Evolutionary conservation across 2,888 invertebrate genomes (phyloP).

Genomic region (Myopa tessellatipennis): DNA sequence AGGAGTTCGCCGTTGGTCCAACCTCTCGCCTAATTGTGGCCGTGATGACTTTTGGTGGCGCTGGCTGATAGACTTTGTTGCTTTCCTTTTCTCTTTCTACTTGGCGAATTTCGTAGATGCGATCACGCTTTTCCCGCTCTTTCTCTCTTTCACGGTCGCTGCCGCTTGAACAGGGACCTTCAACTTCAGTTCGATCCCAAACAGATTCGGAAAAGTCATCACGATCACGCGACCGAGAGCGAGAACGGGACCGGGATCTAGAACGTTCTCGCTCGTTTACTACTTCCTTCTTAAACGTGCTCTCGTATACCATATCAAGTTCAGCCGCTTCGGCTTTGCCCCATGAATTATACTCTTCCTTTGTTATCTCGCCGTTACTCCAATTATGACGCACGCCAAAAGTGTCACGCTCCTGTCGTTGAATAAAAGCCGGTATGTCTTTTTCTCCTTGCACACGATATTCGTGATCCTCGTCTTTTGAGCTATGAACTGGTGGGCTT

Average conservation of each 20-base stretch:
- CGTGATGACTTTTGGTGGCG: constrained; percentile 61
- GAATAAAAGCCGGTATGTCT: constrained; percentile 72
- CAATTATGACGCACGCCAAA: constrained; percentile 78
- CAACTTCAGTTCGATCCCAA: constrained; percentile 68
- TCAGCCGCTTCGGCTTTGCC: constrained; percentile 68
- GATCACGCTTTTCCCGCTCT: constrained; percentile 67
- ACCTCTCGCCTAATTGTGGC: constrained; percentile 52
- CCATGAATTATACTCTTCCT: constrained; percentile 66
- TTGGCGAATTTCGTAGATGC: constrained; percentile 67
- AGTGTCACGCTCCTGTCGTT: constrained; percentile 78
- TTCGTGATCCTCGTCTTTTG: constrained; percentile 51
- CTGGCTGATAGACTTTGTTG: constrained; percentile 68
- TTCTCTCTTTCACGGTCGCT: constrained; percentile 68
- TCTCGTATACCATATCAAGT: constrained; percentile 66
- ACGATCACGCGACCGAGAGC: constrained; percentile 65
- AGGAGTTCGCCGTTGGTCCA: constrained; percentile 15
- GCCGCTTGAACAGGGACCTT: constrained; percentile 67
- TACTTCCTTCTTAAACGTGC: constrained; percentile 63
- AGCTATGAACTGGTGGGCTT: constrained; percentile 69
- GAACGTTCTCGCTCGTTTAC: constrained; percentile 64
- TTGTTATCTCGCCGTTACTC: constrained; percentile 63
- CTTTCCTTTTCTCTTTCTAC: constrained; percentile 68
- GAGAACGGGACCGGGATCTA: constrained; percentile 65
- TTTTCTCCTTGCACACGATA: constrained; percentile 64
- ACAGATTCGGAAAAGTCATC: constrained; percentile 68